Base-by-base conservation (phyloP, 2,888 invertebrate species). In the Gonocerus acuteangulatus region DNA sequence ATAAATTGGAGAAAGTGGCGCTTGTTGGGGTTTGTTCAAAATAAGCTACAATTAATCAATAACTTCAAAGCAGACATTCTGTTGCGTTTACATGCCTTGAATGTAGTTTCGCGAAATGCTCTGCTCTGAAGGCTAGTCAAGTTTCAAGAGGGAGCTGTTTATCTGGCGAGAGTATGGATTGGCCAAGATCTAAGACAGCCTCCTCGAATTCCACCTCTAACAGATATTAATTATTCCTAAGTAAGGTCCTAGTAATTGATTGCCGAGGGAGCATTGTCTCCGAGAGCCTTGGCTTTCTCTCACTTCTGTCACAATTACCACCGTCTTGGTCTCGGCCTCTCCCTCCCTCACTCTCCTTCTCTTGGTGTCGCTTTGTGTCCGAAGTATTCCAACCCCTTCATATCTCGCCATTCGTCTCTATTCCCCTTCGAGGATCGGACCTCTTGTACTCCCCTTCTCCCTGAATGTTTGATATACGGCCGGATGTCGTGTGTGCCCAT, bases 221-320 rank as follows among this genome's bases (percentile, higher is more conserved):
- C 36, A 34, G 54, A 47, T 57, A 57, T 57, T 57, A 57, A 57
- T 57, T 57, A 57, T 57, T 57, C 44, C 57, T 47, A 57, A 57
- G 57, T 57, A 57, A 57, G 57, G 57, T 34, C 57, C 57, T 57
- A 16, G 57, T 57, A 57, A 57, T 57, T 57, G 57, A 57, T 57
- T 47, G 57, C 47, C 11, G 23, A n/a, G 57, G 47, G 15, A n/a
- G 27, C 11, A 23, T 27, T 36, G 16, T 48, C 63, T 45, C 48
- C 57, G 9, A 27, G 27, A 27, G 27, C 9, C 48, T 48, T 59
- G 57, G 19, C 60, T 34, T 22, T 23, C 60, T 51, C 48, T 42
- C 51, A 42, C 56, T 39, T n/a, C 63, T 60, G n/a, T 51, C 58
- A 23, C 59, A 45, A 19, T 58, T 48, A 32, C 59, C 57, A 59